These are phyloP conservation scores for Laticauda laticaudata DNA, from an alignment of 2,113 vertebrate species.

Conservation along the genomic window DNA sequence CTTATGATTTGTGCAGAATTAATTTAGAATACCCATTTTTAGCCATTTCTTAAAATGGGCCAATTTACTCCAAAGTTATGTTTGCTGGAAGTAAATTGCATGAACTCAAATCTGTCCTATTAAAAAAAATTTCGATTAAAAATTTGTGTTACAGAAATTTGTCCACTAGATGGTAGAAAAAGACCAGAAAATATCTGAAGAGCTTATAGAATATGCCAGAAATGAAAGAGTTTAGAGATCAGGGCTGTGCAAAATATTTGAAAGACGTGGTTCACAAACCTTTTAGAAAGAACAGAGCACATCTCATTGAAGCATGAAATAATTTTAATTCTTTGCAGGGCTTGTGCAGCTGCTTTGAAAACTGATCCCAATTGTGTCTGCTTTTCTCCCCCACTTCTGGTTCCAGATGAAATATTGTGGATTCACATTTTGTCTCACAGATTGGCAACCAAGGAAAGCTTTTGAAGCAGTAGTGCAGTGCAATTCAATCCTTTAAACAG, in stretches of 20 bases:
- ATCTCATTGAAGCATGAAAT: neutral
- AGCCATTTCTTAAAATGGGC: neutral
- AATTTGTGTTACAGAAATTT: neutral
- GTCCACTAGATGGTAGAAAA: slow-evolving; percentile 32
- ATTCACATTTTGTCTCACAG: neutral
- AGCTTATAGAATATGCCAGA: neutral
- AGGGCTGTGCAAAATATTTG: neutral
- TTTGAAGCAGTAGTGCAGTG: neutral
- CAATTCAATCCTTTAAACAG: neutral
- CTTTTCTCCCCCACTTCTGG: neutral
- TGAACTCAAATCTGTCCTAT: neutral
- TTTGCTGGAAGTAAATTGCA: neutral
- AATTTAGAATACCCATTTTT: neutral
- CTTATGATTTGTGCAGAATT: neutral
- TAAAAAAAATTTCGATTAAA: neutral
- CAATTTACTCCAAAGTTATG: neutral
- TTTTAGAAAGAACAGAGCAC: neutral
- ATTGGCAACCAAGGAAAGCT: neutral
- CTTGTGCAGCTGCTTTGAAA: neutral
- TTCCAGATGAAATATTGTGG: neutral
- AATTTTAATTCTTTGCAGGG: neutral
- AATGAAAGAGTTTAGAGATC: neutral
- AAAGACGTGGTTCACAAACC: neutral
- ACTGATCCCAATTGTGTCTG: neutral
- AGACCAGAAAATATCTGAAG: neutral